Percentiles rank a stretch among this genome's conserved stretches.
Evolutionary conservation across 2,797 vertebrate genomes (phyloP).

Genomic region (Labeo calbasu): DNA sequence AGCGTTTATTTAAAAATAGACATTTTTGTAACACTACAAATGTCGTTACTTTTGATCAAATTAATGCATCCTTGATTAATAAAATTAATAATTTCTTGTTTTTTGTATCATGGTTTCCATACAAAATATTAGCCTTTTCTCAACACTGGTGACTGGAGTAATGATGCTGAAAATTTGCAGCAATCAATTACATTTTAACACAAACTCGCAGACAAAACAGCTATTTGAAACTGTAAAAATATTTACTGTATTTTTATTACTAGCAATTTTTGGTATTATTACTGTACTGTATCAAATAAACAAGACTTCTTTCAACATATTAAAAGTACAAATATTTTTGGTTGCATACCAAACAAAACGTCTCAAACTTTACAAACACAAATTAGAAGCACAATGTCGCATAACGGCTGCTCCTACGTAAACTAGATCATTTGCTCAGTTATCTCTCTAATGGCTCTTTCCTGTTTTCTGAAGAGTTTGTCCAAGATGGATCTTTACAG

Average conservation of each 20-base stretch:
- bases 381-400: neutral
- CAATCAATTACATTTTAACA: neutral
- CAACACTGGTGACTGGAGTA: neutral
- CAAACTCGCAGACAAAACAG: neutral
- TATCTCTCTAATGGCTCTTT: slow-evolving; percentile 71
- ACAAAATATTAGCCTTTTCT: neutral
- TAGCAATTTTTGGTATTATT: no score
- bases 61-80: neutral
- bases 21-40: no score
- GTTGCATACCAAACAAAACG: neutral
- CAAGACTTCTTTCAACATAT: neutral
- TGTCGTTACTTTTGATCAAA: neutral
- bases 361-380: slow-evolving; percentile 17
- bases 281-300: neutral
- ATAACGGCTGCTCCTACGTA: slow-evolving; percentile 43
- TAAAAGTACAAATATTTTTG: neutral
- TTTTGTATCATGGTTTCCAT: no score
- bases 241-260: neutral
- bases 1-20: no score
- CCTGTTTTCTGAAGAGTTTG: slow-evolving; percentile 75
- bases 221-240: neutral
- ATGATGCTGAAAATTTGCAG: neutral
- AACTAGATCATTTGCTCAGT: slow-evolving; percentile 63
- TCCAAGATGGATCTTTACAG: slow-evolving; percentile 61
- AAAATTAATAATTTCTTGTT: neutral